phyloP scores from a whole-genome alignment of 2,888 invertebrate genomes.

The Folsomia candida region DNA sequence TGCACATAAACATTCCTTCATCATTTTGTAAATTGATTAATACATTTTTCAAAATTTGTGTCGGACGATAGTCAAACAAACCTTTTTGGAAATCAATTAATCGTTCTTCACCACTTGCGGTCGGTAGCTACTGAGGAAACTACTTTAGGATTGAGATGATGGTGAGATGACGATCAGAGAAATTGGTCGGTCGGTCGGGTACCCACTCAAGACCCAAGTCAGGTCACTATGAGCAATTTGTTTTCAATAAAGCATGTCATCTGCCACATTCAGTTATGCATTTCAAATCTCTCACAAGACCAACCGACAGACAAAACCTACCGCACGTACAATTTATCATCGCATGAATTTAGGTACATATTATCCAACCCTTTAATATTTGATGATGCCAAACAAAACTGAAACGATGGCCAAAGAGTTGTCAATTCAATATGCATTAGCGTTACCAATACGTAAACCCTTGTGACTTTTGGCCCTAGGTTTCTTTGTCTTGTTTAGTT shows the following conservation, averaged over 20 bases:
- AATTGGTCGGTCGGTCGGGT: too few species aligned
- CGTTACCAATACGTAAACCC: background rate
- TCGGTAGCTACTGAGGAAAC: background rate
- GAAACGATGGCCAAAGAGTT: background rate
- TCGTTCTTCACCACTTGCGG: background rate
- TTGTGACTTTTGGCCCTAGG: background rate
- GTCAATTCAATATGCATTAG: background rate
- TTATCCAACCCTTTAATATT: background rate
- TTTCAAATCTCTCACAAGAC: background rate
- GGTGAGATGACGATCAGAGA: background rate
- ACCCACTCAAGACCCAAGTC: background rate
- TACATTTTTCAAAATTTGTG: background rate
- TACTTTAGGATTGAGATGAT: background rate
- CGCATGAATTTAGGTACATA: too few species aligned
- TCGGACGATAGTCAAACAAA: background rate
- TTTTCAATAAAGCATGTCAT: slow-evolving; percentile 17
- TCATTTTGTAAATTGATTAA: background rate
- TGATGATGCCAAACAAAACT: slow-evolving; percentile 1
- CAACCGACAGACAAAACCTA: too few species aligned
- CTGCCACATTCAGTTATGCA: slow-evolving; percentile 16
- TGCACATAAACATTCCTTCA: too few species aligned
- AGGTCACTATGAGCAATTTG: slow-evolving; percentile 5
- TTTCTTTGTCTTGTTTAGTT: background rate
- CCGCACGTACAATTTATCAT: too few species aligned
- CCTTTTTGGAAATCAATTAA: background rate